Conservation (phyloP, 2,888 invertebrate genomes). For the Hirtodrosophila confusa region DNA sequence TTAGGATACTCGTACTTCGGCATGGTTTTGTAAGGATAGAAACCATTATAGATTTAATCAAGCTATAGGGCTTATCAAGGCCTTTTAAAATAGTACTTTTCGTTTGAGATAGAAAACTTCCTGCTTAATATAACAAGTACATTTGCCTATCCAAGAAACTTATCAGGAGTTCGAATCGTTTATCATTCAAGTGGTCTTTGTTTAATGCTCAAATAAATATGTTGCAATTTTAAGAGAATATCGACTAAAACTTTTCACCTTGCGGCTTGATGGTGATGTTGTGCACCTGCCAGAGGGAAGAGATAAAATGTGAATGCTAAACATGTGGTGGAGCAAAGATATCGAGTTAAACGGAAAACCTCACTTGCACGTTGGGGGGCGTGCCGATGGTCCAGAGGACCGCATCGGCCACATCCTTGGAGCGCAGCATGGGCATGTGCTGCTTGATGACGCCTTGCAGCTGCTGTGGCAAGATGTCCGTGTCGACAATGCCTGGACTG, state of each 20-base stretch:
- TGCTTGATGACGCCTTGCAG: slow-evolving; percentile 74
- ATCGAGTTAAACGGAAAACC: not conserved
- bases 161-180: not conserved
- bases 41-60: too few relatives aligned
- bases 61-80: too few relatives aligned
- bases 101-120: too few relatives aligned
- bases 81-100: too few relatives aligned
- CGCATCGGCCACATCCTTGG: slow-evolving; percentile 82
- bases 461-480: slow-evolving; percentile 80
- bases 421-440: slow-evolving; percentile 77
- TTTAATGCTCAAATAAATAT: slow-evolving; percentile 9
- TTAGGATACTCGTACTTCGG: too few relatives aligned
- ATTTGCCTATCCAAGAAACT: too few relatives aligned
- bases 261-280: slow-evolving; percentile 82
- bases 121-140: too few relatives aligned
- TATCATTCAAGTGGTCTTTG: not conserved
- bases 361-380: slow-evolving; percentile 81
- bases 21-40: too few relatives aligned
- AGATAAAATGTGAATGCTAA: not conserved
- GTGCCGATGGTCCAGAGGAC: slow-evolving; percentile 80
- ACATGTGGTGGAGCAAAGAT: too few relatives aligned
- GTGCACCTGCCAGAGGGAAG: slow-evolving; percentile 69
- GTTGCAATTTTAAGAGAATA: not conserved
- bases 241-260: slow-evolving; percentile 79
- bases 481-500: slow-evolving; percentile 82